Conservation (phyloP, 2,113 vertebrate genomes). For the Natator depressus region DNA sequence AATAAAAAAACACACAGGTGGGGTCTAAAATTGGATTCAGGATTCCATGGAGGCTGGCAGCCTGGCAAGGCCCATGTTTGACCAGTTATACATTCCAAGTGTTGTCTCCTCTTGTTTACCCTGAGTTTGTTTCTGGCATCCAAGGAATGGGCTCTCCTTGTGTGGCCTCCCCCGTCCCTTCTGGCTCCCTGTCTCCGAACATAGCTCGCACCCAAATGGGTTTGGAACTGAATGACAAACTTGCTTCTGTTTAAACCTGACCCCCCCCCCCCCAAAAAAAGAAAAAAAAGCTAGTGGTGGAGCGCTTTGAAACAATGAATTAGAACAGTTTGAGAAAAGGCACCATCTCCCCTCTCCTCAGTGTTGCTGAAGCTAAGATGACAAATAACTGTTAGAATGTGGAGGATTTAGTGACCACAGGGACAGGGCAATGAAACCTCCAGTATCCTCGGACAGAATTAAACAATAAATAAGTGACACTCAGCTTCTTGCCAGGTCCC, state of each 20-base stretch:
- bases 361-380: conserved; percentile 67
- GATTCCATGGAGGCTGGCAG: neutral
- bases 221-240: conserved; percentile 37
- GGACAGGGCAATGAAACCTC: conserved; percentile 28
- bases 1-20: neutral
- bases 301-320: conserved; percentile 44
- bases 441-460: conserved; percentile 42
- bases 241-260: conserved; percentile 30
- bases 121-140: neutral
- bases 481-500: conserved; percentile 1
- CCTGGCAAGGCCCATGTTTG: neutral
- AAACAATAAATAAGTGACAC: conserved; percentile 70
- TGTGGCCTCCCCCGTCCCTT: neutral
- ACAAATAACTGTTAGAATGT: conserved; percentile 71
- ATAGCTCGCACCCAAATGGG: conserved; percentile 17
- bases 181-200: neutral
- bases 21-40: neutral
- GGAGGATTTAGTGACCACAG: neutral
- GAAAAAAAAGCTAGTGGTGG: neutral
- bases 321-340: conserved; percentile 62
- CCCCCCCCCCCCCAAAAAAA: neutral
- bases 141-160: neutral
- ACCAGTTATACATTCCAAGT: neutral
- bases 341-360: conserved; percentile 45
- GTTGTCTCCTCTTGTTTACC: neutral